Evolutionary conservation across 2,888 invertebrate species (phyloP), one percentile per base, ranked within the genome.

Genomic region (Andricus curvator): DNA sequence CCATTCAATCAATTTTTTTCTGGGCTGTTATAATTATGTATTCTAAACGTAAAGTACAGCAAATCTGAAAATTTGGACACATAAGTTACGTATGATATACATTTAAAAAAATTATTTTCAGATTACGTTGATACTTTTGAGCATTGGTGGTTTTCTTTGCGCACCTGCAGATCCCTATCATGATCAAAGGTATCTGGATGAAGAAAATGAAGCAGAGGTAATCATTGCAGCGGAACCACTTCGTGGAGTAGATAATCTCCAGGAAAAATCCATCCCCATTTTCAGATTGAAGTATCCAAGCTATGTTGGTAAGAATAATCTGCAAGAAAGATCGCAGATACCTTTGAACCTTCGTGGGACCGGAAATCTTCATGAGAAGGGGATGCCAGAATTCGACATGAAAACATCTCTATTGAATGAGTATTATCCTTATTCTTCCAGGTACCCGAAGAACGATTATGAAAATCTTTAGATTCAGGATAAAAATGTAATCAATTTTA

Each of bases 341-440:
- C 81, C 80, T 0, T 20, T 48, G 29, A n/a, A 33, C 0, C n/a
- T 62, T 11, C 79, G 88, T 17, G 90, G 90, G 0, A 82, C 79
- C 1, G 80, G 66, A 0, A 91, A 91, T 82, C 79, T 90, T 6
- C 85, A 82, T 4, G 90, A 90, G 68, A 91, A 91, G 67, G 81
- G 86, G 8, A 86, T 90, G n/a, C 89, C 90, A n/a, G 86, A 87
- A 48, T 48, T 86, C 1, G 78, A 79, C 15, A 11, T 64, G 20
- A 70, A 51, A 62, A 80, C 64, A 77, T 51, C 60, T 4, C 60
- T 33, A 4, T 25, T 1, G 0, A 44, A 66, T 22, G 78, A 81
- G 13, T 20, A 60, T 33, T 13, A 68, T 41, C 29, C 25, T 17
- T n/a, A 56, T 56, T 60, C 67, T 29, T 44, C 41, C 5, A 79